Conservation (phyloP, 2,797 vertebrate genomes). For the Adelosebastes latens region DNA sequence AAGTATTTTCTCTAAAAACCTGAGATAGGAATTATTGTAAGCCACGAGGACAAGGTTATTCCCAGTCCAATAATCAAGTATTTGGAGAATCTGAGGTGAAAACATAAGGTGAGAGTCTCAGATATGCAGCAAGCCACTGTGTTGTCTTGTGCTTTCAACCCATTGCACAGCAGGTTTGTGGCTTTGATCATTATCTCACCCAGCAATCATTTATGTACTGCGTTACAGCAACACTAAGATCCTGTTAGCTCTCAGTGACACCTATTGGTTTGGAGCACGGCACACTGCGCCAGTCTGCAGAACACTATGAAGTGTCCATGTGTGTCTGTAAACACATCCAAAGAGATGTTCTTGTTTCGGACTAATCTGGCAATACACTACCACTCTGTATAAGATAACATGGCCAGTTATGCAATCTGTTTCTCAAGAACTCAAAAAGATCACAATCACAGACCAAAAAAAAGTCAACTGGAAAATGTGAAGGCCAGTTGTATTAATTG, state of each 20-base stretch:
- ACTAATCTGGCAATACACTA: background rate
- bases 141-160: background rate
- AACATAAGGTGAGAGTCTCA: background rate
- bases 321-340: no score
- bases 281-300: background rate
- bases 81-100: background rate
- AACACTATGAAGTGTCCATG: background rate
- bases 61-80: no score
- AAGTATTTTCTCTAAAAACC: no score
- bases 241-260: background rate
- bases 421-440: background rate
- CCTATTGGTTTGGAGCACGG: background rate
- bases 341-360: background rate
- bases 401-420: background rate
- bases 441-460: background rate
- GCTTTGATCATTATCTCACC: background rate
- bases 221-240: background rate
- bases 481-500: background rate
- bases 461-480: background rate
- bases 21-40: background rate
- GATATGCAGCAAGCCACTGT: background rate
- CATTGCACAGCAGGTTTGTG: background rate
- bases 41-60: background rate
- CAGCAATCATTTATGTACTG: conserved; percentile 17
- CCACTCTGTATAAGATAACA: background rate